Evolutionary conservation across 2,797 vertebrate genomes (phyloP), one percentile per base, ranked within the genome.

Genomic region (Cyprinella venusta): DNA sequence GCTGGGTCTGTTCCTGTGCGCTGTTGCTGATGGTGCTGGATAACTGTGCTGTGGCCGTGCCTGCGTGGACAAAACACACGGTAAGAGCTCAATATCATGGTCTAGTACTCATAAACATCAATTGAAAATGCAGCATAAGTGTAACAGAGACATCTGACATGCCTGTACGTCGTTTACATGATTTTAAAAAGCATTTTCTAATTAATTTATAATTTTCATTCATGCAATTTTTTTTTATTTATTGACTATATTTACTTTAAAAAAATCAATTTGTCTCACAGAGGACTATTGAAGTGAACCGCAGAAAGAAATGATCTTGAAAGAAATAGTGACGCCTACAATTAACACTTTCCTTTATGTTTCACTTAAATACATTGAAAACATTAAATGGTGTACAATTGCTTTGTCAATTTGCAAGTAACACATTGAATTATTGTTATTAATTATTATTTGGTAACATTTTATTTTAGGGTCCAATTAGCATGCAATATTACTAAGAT

Each of bases 41-140:
- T 3, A 26, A 12, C 0, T 48, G 45, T 48, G 18, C 79, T 5
- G 83, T 38, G 67, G 50, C 77, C 40, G 76, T 80, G 75, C 78
- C 85, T 26, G 16, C 84, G 52, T 63, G 86, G 83, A 86, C 50
- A 40, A 74, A 45, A 30, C 71, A 69, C 54, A 70, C 71, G 87
- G 89, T 90, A 77, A 88, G 87, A 8, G 6, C 45, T 36, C 8
- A 8, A 8, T 24, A 38, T 30, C 33, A 2, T 19, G 5, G 36
- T 68, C 2, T 40, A n/a, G 50, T 45, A 5, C 52, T 59, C 13
- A 4, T 36, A 24, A 38, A 38, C 33, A 33, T 56, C 1, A 18
- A 5, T n/a, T 24, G 8, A 40, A 40, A 79, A 4, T 26, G 9
- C 10, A 5, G 18, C 7, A 15, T 33, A 63, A 21, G 24, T 45